Percentiles rank a stretch among this genome's conserved stretches.
These are phyloP conservation scores for Coracopsis vasa DNA, from an alignment of 2,113 vertebrate genomes.

Conservation along the genomic window DNA sequence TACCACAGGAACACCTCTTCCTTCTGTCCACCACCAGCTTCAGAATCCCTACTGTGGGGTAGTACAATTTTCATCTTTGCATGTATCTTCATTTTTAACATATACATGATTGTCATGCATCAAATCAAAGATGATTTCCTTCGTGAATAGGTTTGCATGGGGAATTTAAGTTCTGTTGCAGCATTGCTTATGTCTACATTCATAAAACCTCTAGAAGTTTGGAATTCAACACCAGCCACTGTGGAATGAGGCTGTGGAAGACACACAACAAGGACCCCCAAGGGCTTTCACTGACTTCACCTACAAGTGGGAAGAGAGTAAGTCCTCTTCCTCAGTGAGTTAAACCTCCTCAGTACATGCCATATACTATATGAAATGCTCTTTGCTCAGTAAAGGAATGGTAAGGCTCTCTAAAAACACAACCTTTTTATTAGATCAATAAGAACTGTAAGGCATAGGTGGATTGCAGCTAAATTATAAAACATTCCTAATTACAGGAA, in stretches of 20 bases:
- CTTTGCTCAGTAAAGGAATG: not conserved
- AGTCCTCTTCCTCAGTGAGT: not conserved
- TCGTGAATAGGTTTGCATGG: not conserved
- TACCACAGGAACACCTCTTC: not conserved
- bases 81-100: not conserved
- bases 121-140: not conserved
- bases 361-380: not conserved
- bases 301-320: not conserved
- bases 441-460: not conserved
- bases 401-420: not conserved
- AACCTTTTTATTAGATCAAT: not conserved
- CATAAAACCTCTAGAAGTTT: not conserved
- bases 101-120: not conserved
- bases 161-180: not conserved
- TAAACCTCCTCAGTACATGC: not conserved
- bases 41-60: not conserved
- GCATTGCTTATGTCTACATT: not conserved
- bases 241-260: not conserved
- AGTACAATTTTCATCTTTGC: not conserved
- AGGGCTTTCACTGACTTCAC: rapidly evolving
- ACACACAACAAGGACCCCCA: not conserved
- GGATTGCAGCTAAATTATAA: not conserved
- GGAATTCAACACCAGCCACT: not conserved
- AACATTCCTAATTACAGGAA: not conserved
- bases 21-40: not conserved